Conservation (phyloP, 2,113 vertebrate genomes). For the Ariopsis seemanni region DNA sequence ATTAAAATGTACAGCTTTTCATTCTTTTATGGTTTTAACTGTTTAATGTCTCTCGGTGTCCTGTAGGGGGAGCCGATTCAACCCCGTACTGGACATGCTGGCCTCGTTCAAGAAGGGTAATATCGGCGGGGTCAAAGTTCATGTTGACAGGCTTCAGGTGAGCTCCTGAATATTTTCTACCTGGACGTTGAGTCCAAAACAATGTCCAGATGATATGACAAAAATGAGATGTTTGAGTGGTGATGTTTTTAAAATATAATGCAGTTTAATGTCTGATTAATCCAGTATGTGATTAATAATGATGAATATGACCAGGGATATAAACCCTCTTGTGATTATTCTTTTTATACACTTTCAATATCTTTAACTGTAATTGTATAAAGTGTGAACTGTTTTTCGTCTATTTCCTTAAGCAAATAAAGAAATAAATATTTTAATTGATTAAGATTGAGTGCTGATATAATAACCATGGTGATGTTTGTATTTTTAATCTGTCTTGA, state of each 20-base stretch:
- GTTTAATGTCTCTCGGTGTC: not conserved
- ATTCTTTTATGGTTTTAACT: not conserved
- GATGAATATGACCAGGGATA: not conserved
- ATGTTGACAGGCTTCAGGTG: conserved; percentile 96
- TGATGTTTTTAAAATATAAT: no score
- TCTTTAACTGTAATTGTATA: not conserved
- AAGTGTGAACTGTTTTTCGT: not conserved
- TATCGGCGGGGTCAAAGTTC: conserved; percentile 95
- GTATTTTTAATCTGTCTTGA: not conserved
- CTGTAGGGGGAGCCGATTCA: conserved; percentile 93
- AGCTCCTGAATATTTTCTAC: not conserved
- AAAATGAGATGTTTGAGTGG: not conserved
- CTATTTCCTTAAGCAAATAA: not conserved
- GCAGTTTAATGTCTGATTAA: not conserved
- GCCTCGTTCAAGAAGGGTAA: conserved; percentile 91
- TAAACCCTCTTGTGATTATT: not conserved
- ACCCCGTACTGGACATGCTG: conserved; percentile 93
- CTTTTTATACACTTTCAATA: not conserved
- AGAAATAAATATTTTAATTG: not conserved
- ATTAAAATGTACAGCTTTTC: not conserved
- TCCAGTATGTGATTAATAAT: not conserved
- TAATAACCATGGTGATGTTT: not conserved
- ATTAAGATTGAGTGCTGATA: not conserved
- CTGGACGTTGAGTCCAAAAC: no score
- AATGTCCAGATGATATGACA: not conserved